Evolutionary conservation across 2,888 invertebrate species (phyloP), one percentile per base, ranked within the genome.

Genomic region (Andricus curvator): DNA sequence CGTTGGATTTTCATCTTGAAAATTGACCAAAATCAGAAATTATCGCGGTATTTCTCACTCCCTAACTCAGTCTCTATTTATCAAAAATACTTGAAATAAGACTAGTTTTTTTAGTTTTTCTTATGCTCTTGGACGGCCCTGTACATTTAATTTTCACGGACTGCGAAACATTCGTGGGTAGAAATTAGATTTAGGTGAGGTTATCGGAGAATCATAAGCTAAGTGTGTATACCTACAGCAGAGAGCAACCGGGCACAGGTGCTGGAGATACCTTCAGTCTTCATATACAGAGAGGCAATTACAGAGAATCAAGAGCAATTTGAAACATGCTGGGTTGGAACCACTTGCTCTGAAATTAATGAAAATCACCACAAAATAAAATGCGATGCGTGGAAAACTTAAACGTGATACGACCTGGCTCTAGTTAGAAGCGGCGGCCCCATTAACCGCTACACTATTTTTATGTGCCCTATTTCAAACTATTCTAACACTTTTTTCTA

Each of bases 271-370:
- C 29, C 48, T 29, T 51, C 4, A n/a, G 11, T 51, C 51, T 70
- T 70, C 51, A 20, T 29, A 70, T 70, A 56, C 11, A 68, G 29
- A 4, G 11, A 56, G 51, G n/a, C 51, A 70, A 51, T 70, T 74
- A 56, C 33, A 56, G 29, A 74, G 33, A 56, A 56, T 51, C 15
- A 56, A 74, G 56, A 74, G 74, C 74, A 74, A 74, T 74, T 74
- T n/a, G 20, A 56, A 33, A 29, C 70, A 51, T 29, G 29, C 62
- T 51, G 51, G 33, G 70, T 15, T 22, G 70, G 37, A 74, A n/a
- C 33, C 74, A 74, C 56, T 74, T 56, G 33, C 70, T 56, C 51
- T 70, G 33, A n/a, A 74, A 74, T 74, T 74, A 74, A 74, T 74
- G 74, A 74, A 74, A 74, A 74, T 74, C 56, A 56, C 56, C 56